Base-by-base conservation (phyloP, 2,797 vertebrate species). In the Pyrocephalus nanus region DNA sequence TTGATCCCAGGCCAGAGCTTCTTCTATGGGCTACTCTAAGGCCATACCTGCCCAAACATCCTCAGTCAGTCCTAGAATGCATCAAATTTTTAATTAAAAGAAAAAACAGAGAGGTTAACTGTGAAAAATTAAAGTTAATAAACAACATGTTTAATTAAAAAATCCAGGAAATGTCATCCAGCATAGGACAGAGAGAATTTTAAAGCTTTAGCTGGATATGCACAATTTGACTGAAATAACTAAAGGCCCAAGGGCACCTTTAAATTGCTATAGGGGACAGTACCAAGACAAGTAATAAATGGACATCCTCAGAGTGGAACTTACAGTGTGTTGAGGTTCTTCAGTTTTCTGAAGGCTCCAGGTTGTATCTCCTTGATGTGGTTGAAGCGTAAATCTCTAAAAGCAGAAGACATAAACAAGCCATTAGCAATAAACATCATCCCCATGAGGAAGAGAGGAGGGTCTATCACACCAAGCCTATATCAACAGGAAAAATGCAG, bases 381-480 rank as follows among this genome's bases (percentile, higher is more conserved):
- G 88, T 98, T 98, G 93, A 98, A 98, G 25, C 97, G 97, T 38
- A 98, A 40, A 87, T 98, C 97, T 45, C 97, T 98, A 88, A 61
- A 97, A 95, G 78, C 40, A 95, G 79, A 82, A 90, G 36, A 75
- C 3, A 51, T 2, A 19, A 69, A 53, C 3, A n/a, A 75, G 6
- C 23, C 36, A 27, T 51, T 4, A 48, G 26, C 38, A 57, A 36
- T 5, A 22, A 50, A 29, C 60, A 61, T n/a, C 73, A 5, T 26
- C 65, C 74, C 34, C 1, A 2, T 25, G n/a, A 70, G 48, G 36
- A 20, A 30, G 23, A 42, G 25, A 73, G n/a, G 8, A 43, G 27
- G 47, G 15, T 7, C 65, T 25, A 1, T 32, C 2, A 1, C 8
- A 7, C 26, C 61, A 57, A 43, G 8, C 3, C 40, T 34, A 55